A percentile compares a stretch with the other conserved stretches of the same genome.
Evolutionary conservation across 2,113 vertebrate genomes (phyloP).

Genomic region (Hyperopisus bebe): DNA sequence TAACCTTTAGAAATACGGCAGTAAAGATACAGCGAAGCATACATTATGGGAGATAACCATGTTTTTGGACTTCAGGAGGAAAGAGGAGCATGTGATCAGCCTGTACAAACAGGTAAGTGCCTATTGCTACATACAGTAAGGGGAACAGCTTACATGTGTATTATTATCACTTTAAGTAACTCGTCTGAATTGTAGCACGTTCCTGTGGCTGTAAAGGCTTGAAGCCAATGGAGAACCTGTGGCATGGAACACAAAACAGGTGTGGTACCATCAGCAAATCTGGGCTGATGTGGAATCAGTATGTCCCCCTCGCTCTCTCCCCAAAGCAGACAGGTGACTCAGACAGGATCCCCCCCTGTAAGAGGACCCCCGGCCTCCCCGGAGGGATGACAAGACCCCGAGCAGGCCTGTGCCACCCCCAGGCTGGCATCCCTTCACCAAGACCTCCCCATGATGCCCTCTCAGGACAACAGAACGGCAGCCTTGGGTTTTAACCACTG

Average conservation of each 20-base stretch:
- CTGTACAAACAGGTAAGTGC: neutral
- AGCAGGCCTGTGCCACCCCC: neutral
- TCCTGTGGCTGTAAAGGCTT: neutral
- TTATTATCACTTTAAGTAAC: neutral
- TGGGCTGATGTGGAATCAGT: neutral
- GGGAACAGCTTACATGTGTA: neutral
- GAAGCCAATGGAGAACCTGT: neutral
- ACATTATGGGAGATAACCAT: neutral
- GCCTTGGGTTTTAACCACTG: neutral
- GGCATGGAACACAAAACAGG: neutral
- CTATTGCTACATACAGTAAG: neutral
- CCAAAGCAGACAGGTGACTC: neutral
- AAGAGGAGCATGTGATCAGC: neutral
- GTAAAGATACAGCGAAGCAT: neutral
- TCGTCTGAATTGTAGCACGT: neutral
- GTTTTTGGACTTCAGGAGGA: neutral
- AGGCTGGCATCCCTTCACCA: neutral
- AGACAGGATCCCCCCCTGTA: neutral
- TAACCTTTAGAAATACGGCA: neutral
- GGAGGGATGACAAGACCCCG: neutral
- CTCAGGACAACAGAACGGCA: neutral
- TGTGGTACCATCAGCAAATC: neutral
- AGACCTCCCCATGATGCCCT: neutral
- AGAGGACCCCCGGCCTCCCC: neutral
- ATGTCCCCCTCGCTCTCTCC: neutral